Base-by-base conservation (phyloP, 2,888 invertebrate species). In the Drosophila nigricruria region DNA sequence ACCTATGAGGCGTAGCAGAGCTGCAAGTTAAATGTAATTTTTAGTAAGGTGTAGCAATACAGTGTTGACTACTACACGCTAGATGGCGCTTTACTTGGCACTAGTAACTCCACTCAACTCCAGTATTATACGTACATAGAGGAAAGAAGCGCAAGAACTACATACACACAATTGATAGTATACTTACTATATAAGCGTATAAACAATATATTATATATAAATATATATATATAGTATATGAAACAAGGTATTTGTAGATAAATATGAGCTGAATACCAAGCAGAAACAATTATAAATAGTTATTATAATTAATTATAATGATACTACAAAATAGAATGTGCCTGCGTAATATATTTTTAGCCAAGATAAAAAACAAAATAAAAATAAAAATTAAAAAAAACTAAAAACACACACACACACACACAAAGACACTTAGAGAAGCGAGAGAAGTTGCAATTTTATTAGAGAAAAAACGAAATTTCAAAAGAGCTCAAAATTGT, bases 251-350 rank as follows among this genome's bases (percentile, higher is more conserved):
- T 65, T 76, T 91, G 91, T 91, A 91, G 90, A 91, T 91, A 91
- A 84, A 74, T 32, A 74, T 20, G 88, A 88, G 90, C 89, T 88
- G 78, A 82, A 82, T 79, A 73, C 77, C 70, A 67, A 87, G 88
- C 81, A 75, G 79, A 88, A 70, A 79, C 71, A 77, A 72, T 77
- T 68, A 81, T 71, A 74, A 62, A 59, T 82, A 84, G 78, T 78
- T 82, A 86, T 78, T 81, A 84, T 79, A 71, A 71, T 73, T 81
- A 79, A 87, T 74, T 75, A 84, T 90, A 91, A 85, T 91, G 91
- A 91, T 91, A 91, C 91, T 91, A 91, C 91, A 91, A 91, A 91
- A 91, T 91, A 91, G 91, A 91, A 91, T 91, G 91, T 91, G 91
- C 91, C 91, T 91, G 91, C 91, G 85, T 91, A 91, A 91, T 91